Percentiles rank a stretch among this genome's conserved stretches.
Evolutionary conservation across 37 sponge, comb jelly and placozoan species (phyloP).

Genomic region (Chondrilla cf. caribensis): DNA sequence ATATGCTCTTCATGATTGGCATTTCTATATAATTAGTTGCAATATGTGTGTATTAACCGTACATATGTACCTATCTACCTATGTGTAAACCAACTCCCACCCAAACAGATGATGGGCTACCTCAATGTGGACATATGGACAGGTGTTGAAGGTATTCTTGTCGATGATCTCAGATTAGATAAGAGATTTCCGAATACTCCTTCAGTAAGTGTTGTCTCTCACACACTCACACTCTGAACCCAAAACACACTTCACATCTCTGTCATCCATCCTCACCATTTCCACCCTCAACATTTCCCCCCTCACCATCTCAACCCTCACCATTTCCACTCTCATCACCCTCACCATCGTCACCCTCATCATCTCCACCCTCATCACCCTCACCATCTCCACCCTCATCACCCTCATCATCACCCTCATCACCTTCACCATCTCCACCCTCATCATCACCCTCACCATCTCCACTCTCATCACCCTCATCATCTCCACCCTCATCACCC

Average conservation of each 20-base stretch:
- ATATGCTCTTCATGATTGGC: too few species aligned
- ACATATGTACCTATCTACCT: not conserved
- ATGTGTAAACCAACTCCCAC: too few species aligned
- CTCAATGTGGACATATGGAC: conserved; percentile 15
- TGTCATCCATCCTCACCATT: not conserved
- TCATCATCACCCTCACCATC: too few species aligned
- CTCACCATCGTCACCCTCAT: not conserved
- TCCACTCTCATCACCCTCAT: not conserved
- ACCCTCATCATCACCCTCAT: not conserved
- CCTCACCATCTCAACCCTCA: not conserved
- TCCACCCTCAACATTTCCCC: not conserved
- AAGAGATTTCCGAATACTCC: not conserved
- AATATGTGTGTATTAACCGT: not conserved
- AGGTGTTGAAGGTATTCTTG: conserved; percentile 7
- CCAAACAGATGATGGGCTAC: conserved; percentile 10
- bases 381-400: not conserved
- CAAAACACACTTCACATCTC: not conserved
- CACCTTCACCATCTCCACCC: not conserved
- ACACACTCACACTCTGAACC: not conserved
- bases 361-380: not conserved
- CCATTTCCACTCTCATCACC: not conserved
- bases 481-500: not conserved
- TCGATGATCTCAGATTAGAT: conserved; percentile 5
- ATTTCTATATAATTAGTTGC: too few species aligned
- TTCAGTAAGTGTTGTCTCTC: not conserved